Percentiles rank a stretch among this genome's conserved stretches.
Conservation (phyloP, 1,140 invertebrate species). For the Maconellicoccus hirsutus region DNA sequence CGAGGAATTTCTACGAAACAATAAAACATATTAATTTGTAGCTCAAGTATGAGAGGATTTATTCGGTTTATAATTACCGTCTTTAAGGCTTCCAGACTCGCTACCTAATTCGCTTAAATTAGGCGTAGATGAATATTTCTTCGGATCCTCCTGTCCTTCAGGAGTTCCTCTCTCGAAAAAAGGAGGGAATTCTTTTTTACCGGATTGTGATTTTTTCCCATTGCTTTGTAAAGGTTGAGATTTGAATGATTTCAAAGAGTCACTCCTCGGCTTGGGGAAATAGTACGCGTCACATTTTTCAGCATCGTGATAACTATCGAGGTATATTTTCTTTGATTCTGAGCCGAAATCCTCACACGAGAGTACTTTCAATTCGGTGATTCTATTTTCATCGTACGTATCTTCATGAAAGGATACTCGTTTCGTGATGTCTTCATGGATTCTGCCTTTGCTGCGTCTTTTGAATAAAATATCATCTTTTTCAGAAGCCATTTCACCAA, state of each 20-base stretch:
- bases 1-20: not conserved
- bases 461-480: not conserved
- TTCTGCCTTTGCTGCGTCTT: not conserved
- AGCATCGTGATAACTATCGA: not conserved
- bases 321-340: not conserved
- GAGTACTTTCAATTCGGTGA: not conserved
- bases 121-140: not conserved
- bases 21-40: too few species aligned
- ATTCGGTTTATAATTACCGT: not conserved
- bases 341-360: not conserved
- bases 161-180: not conserved
- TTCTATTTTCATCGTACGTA: not conserved
- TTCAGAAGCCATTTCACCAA: not conserved
- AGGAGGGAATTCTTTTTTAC: not conserved
- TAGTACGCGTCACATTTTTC: not conserved
- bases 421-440: not conserved
- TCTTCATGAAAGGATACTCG: slow-evolving; percentile 9
- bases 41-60: not conserved
- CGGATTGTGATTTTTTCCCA: not conserved
- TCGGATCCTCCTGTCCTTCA: slow-evolving; percentile 10
- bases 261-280: not conserved
- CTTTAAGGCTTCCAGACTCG: not conserved
- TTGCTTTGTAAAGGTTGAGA: not conserved
- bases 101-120: not conserved
- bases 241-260: not conserved